Conservation (phyloP, 1,140 invertebrate genomes). For the Charaxes varanes region DNA sequence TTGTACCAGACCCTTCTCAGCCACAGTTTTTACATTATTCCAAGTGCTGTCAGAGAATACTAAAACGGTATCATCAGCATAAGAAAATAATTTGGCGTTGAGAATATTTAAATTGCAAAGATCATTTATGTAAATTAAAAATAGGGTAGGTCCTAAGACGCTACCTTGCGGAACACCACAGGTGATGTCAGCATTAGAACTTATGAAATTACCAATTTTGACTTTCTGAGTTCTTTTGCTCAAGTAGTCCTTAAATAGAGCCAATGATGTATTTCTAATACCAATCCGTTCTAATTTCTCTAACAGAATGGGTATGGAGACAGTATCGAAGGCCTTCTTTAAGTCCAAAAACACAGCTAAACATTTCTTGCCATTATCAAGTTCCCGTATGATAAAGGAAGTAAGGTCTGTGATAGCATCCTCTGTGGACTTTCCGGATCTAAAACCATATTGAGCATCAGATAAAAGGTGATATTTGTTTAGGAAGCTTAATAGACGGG, state of each 20-base stretch:
- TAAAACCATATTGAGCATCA: slow-evolving; percentile 1
- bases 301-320: neutral
- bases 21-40: neutral
- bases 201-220: too few species aligned
- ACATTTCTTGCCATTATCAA: neutral
- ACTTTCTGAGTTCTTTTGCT: too few species aligned
- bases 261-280: too few species aligned
- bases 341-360: neutral
- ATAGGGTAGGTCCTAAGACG: too few species aligned
- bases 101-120: too few species aligned
- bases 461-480: neutral
- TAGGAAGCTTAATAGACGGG: neutral
- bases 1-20: neutral
- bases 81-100: neutral
- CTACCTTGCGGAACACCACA: too few species aligned
- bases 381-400: neutral
- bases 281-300: neutral
- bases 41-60: too few species aligned
- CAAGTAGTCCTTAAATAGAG: too few species aligned
- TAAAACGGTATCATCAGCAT: too few species aligned
- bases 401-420: neutral
- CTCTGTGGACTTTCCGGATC: neutral
- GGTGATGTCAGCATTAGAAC: too few species aligned
- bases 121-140: too few species aligned
- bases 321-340: neutral